Evolutionary conservation across 2,113 vertebrate species (phyloP).

Genomic region (Riparia riparia): DNA sequence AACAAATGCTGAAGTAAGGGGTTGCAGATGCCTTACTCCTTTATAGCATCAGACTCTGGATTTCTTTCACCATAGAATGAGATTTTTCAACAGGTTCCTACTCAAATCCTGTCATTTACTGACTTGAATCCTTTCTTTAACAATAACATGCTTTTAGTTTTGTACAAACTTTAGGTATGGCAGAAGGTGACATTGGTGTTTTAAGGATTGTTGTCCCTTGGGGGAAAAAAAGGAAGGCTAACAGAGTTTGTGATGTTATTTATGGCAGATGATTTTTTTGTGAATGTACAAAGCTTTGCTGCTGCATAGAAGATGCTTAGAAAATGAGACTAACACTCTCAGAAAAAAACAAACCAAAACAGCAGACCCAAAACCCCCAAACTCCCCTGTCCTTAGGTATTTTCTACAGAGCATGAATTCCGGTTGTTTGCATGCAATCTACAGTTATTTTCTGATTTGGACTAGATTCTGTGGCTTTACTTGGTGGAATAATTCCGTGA

Average conservation of each 20-base stretch:
- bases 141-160: not conserved
- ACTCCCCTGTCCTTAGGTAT: not conserved
- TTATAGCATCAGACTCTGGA: not conserved
- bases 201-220: not conserved
- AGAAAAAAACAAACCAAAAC: not conserved
- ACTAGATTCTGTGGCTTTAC: not conserved
- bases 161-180: not conserved
- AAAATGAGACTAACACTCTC: not conserved
- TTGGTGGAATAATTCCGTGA: not conserved
- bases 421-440: not conserved
- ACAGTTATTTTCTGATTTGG: not conserved
- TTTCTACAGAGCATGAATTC: not conserved
- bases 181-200: not conserved
- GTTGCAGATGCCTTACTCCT: not conserved
- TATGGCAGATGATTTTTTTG: not conserved
- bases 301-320: not conserved
- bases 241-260: slow-evolving; percentile 21
- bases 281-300: not conserved
- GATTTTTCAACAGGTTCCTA: not conserved
- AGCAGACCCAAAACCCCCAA: not conserved
- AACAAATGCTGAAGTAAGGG: not conserved
- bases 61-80: not conserved
- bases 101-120: not conserved
- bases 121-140: not conserved
- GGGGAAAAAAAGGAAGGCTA: not conserved